Conservation (phyloP, 2,797 vertebrate species). For the Chaetodon trifasciatus region DNA sequence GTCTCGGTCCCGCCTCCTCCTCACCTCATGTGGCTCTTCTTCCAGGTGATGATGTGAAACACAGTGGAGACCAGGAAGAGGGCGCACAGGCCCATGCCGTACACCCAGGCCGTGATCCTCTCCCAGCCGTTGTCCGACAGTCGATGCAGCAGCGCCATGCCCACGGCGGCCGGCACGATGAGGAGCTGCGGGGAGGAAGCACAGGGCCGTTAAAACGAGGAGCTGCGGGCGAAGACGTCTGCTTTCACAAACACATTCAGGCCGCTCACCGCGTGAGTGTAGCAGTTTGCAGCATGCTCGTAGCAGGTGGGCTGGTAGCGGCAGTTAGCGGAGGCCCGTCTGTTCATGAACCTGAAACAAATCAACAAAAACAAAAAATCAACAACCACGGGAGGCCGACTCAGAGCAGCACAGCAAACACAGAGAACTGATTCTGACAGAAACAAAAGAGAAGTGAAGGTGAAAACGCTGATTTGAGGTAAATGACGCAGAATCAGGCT, state of each 20-base stretch:
- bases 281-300: conserved; percentile 98
- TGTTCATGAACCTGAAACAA: conserved; percentile 96
- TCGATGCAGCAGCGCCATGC: conserved; percentile 92
- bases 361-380: background rate
- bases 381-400: background rate
- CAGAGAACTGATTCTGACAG: too few relatives aligned
- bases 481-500: too few relatives aligned
- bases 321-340: conserved; percentile 93
- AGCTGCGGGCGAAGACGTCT: too few relatives aligned
- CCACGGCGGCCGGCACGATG: conserved; percentile 94
- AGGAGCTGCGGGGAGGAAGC: conserved; percentile 84
- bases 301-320: conserved; percentile 98
- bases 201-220: background rate
- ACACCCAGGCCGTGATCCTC: conserved; percentile 95
- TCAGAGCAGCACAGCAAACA: too few relatives aligned
- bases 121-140: conserved; percentile 94
- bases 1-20: background rate
- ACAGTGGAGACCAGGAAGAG: conserved; percentile 97
- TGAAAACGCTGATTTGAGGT: too few relatives aligned
- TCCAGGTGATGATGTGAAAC: conserved; percentile 97
- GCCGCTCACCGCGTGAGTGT: conserved; percentile 95
- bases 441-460: too few relatives aligned
- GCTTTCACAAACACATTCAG: accelerated
- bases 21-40: conserved; percentile 97
- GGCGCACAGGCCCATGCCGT: conserved; percentile 94